Conservation (phyloP, 2,797 vertebrate species). For the Sebastes variabilis region DNA sequence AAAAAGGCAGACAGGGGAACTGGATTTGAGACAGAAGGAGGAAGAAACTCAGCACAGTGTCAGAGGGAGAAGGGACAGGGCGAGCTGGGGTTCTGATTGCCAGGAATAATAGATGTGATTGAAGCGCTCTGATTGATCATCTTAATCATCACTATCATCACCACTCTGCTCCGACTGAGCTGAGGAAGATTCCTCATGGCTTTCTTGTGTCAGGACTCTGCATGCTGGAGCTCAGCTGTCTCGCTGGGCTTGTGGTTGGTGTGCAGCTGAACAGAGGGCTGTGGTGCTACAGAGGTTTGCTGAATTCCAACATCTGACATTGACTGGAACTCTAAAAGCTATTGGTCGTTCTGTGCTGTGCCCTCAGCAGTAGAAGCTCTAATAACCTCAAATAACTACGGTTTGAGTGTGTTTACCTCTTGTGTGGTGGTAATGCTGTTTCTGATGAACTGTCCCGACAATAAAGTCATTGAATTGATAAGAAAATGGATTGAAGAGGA, state of each 20-base stretch:
- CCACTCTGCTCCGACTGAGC: conserved; percentile 32
- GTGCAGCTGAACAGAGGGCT: not conserved
- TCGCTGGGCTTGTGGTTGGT: not conserved
- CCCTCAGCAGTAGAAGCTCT: not conserved
- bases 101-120: conserved; percentile 33
- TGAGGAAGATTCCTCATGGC: conserved; percentile 29
- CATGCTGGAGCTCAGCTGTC: conserved; percentile 4
- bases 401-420: not conserved
- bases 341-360: not conserved
- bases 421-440: not conserved
- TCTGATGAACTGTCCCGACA: not conserved
- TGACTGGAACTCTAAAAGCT: not conserved
- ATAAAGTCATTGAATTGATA: conserved; percentile 3
- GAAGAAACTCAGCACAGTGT: not conserved
- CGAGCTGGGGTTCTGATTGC: not conserved
- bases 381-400: not conserved
- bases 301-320: not conserved
- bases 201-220: not conserved
- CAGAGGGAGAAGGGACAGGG: not conserved
- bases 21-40: not conserved
- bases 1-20: not conserved
- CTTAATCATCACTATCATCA: conserved; percentile 49
- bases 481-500: not conserved
- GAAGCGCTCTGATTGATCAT: conserved; percentile 47
- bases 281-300: not conserved